Base-by-base conservation (phyloP, 1,140 invertebrate species). In the Amphibalanus amphitrite region DNA sequence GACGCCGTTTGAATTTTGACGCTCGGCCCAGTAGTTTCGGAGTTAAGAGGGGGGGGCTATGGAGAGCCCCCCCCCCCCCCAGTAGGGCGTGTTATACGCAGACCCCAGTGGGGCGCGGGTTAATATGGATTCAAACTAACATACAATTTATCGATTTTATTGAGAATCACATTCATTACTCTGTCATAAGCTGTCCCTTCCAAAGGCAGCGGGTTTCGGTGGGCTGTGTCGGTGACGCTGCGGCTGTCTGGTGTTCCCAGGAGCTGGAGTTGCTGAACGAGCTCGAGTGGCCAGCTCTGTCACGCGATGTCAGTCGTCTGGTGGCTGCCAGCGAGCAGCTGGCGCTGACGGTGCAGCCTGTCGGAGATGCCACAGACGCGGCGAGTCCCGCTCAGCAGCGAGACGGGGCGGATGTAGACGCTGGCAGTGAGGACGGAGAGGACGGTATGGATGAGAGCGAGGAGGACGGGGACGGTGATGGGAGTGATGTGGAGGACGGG, bases 341-440 rank as follows among this genome's bases (percentile, higher is more conserved):
- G 38, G 38, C 70, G 20, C 38, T 38, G 70, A 72, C 25, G 29
- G 15, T 17, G 69, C n/a, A 20, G n/a, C 3, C 28, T 47, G n/a
- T 23, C 25, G 72, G 64, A 72, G 72, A 71, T 28, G 71, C 28
- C 29, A n/a, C n/a, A n/a, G n/a, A 70, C 47, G 29, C 23, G 20
- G 15, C 17, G 6, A 29, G 13, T 25, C 28, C 28, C 71, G 29
- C 23, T 71, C 38, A 17, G 38, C 17, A 6, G 38, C 38, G 23
- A n/a, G 38, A 10, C 20, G 17, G n/a, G n/a, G 74, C 72, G 20
- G 73, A 70, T 73, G 74, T 73, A 29, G 73, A 74, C 64, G 29
- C 28, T 1, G 33, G 20, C 38, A 69, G n/a, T 74, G 38, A 70
- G 25, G 67, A n/a, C 8, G 70, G 74, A 26, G 28, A 29, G 4